Evolutionary conservation across 2,797 vertebrate species (phyloP), one percentile per base, ranked within the genome.

Genomic region (Leptatherina wallacei): DNA sequence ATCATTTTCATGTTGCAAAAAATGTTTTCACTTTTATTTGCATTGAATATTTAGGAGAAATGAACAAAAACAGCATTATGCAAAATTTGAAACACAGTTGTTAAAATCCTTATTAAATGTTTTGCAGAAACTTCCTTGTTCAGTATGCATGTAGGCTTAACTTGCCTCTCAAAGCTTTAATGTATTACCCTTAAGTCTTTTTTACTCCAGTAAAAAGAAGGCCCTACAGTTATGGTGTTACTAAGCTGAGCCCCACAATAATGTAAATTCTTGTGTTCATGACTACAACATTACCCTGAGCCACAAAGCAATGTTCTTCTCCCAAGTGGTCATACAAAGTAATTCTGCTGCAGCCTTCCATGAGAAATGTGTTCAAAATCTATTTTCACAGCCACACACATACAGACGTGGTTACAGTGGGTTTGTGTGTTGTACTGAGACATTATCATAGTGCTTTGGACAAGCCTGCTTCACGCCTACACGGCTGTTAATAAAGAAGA

Each of bases 401-500:
- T 0, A 67, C 42, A 71, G 32, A 72, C 38, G 29, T 60, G 58
- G 24, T 40, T 67, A 32, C 63, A 62, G 57, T 33, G 33, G 59
- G 40, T 61, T 58, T 65, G 63, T 69, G 61, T 70, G 40, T 30
- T 14, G 29, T 8, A 40, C 58, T 47, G 56, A 57, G 65, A 80
- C 80, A 78, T 81, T 76, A 79, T 67, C 74, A 68, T 68, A 73
- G 72, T 20, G 3, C 66, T 70, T 57, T 71, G 77, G 70, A 82
- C 67, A 84, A 67, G 57, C 71, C 61, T 33, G 75, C 61, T 79
- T 73, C 84, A 85, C 79, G 12, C 90, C 88, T 71, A 92, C 86
- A 22, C 71, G 73, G 70, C 83, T 69, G 83, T 64, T 90, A 89
- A 90, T 90, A 78, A 82, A 87, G 82, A 74, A 74, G 74, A 88